Conservation (phyloP, 2,797 vertebrate genomes). For the Sibirionetta formosa region DNA sequence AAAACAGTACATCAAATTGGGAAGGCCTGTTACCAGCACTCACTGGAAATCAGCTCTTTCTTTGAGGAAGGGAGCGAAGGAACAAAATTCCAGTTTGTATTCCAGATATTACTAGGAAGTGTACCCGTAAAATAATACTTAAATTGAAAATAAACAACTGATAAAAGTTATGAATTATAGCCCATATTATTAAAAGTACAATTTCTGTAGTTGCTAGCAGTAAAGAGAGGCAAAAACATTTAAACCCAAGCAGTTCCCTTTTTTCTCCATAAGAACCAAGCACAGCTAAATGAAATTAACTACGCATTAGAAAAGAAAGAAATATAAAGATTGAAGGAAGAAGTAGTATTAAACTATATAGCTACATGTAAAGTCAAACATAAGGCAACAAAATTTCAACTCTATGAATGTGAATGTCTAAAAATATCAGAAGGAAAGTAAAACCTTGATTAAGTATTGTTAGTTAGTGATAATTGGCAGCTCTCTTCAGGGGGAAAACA, state of each 20-base stretch:
- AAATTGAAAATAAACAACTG: neutral
- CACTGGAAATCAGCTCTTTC: neutral
- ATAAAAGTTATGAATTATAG: neutral
- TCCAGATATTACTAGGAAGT: neutral
- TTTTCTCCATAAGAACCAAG: neutral
- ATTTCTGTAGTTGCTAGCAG: neutral
- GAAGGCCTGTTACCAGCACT: neutral
- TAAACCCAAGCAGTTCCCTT: neutral
- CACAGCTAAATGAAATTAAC: neutral
- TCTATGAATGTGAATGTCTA: neutral
- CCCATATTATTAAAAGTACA: neutral
- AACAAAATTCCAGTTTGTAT: neutral
- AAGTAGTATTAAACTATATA: neutral
- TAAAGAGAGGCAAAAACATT: neutral
- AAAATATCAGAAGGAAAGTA: neutral
- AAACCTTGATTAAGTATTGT: neutral
- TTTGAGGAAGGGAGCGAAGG: neutral
- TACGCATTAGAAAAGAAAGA: neutral
- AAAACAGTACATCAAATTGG: neutral
- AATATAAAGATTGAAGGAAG: neutral
- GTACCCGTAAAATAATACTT: neutral
- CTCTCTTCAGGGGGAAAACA: constrained; percentile 20
- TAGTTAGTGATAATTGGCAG: constrained; percentile 18
- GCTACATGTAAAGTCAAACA: neutral
- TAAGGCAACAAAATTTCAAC: neutral